Conservation (phyloP, 2,113 vertebrate genomes). For the Lycaon pictus region DNA sequence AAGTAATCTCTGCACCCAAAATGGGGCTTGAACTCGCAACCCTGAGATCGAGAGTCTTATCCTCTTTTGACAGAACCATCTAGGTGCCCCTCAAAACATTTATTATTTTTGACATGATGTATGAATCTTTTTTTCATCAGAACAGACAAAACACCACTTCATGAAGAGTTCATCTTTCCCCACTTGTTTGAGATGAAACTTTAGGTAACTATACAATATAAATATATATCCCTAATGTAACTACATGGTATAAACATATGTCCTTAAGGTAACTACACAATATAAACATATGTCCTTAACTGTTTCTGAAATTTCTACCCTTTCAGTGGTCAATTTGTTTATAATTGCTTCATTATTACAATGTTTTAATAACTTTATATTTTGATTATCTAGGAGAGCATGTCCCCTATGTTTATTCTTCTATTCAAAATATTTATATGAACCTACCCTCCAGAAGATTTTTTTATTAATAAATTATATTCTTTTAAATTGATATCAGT, state of each 20-base stretch:
- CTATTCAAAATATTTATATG: neutral
- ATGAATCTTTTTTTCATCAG: neutral
- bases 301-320: neutral
- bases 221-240: neutral
- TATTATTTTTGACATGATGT: neutral
- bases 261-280: neutral
- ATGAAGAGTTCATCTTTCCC: neutral
- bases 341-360: neutral
- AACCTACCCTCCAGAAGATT: neutral
- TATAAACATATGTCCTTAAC: neutral
- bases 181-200: neutral
- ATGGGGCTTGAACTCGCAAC: neutral
- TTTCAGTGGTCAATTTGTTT: neutral
- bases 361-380: neutral
- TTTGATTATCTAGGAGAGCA: neutral
- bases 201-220: neutral
- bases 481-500: neutral
- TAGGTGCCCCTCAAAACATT: neutral
- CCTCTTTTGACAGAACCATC: neutral
- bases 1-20: neutral
- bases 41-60: neutral
- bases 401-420: neutral
- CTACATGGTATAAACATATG: neutral
- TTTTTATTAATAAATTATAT: constrained; percentile 9
- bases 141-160: neutral